Evolutionary conservation across 2,113 vertebrate genomes (phyloP), one percentile per base, ranked within the genome.

Genomic region (Cranoglanis bouderius): DNA sequence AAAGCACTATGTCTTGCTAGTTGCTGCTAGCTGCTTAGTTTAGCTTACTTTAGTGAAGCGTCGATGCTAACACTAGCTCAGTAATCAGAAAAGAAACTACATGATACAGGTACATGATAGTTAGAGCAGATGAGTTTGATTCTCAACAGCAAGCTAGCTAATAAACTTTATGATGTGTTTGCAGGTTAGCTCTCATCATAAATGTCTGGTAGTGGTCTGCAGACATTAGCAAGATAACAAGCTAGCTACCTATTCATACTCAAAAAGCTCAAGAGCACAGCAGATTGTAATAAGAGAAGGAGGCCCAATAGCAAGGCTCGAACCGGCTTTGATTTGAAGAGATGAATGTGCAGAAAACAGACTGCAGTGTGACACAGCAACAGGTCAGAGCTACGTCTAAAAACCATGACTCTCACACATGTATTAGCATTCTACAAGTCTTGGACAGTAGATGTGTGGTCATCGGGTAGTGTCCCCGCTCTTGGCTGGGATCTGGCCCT

Each of bases 401-500:
- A 83, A 40, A 32, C 43, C 63, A 82, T 35, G 82, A 84, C 55
- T 72, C 53, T 88, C 82, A 14, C 51, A 61, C 35, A 18, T 75
- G 55, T 46, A 59, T 65, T 35, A 53, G 59, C 65, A 26, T 81
- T 43, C 55, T 55, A 38, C 16, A 65, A 84, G 87, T 88, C 82
- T 67, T 35, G 72, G 29, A 8, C 38, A 35, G 29, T 8, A 43
- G 43, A 65, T 72, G 46, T 35, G 57, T 9, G 77, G 89, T 92
- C 90, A 92, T 89, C 90, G 87, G 49, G 57, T 38, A 18, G 86
- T 89, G 87, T 94, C 90, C 10, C 90, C 89, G 24, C 83, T 38
- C 87, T 92, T 93, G 29, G 91, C 90, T 67, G 92, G 91, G 53
- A 92, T 92, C 91, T 91, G 93, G 40, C 92, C 92, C 92, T 94